Conservation (phyloP, 2,888 invertebrate species). For the Euproctis similis region DNA sequence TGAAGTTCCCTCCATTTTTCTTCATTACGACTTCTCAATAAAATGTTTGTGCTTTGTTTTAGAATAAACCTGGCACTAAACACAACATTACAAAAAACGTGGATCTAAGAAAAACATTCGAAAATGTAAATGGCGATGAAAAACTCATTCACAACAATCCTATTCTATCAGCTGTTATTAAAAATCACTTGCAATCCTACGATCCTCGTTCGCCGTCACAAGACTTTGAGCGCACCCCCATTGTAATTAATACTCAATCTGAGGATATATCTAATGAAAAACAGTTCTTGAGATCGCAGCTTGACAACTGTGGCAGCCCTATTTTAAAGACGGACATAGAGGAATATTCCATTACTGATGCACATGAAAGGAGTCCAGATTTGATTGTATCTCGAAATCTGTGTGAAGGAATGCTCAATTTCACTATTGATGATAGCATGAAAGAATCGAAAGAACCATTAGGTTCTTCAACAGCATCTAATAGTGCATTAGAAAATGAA, state of each 20-base stretch:
- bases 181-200: conserved; percentile 64
- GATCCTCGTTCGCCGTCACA: conserved; percentile 77
- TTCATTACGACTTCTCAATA: not conserved
- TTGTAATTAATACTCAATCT: conserved; percentile 46
- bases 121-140: conserved; percentile 48
- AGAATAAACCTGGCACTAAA: conserved; percentile 54
- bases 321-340: conserved; percentile 33
- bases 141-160: conserved; percentile 64
- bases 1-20: conserved; percentile 15
- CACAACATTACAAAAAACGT: conserved; percentile 69
- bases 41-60: conserved; percentile 24
- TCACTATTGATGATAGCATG: conserved; percentile 51
- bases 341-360: conserved; percentile 35
- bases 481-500: conserved; percentile 53
- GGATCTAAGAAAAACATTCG: conserved; percentile 65
- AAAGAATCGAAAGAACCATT: conserved; percentile 51
- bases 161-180: conserved; percentile 64
- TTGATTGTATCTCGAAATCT: conserved; percentile 56
- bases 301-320: conserved; percentile 39
- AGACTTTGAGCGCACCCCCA: conserved; percentile 78
- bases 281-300: conserved; percentile 25
- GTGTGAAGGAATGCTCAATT: conserved; percentile 50
- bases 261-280: conserved; percentile 32
- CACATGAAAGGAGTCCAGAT: conserved; percentile 38
- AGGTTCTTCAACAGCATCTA: conserved; percentile 59